Conservation (phyloP, 2,888 invertebrate species). For the Dolomedes plantarius region DNA sequence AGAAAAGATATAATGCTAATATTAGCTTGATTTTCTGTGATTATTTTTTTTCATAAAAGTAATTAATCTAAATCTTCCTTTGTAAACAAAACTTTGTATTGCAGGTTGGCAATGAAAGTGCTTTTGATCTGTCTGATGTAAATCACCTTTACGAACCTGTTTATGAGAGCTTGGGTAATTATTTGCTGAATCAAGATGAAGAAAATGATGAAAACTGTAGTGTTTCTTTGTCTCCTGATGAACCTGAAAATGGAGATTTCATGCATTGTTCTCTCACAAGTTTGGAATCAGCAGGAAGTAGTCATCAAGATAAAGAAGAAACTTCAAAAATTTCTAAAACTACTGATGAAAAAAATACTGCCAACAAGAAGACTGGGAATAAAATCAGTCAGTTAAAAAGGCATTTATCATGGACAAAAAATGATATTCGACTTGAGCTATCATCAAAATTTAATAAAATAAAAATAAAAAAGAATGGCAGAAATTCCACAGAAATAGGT, state of each 20-base stretch:
- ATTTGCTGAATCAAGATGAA: conserved; percentile 24
- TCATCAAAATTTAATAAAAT: conserved; percentile 74
- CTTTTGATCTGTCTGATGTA: conserved; percentile 47
- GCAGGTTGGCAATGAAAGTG: conserved; percentile 57
- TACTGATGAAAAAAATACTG: conserved; percentile 15
- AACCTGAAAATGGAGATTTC: conserved; percentile 39
- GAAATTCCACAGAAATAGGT: conserved; percentile 56
- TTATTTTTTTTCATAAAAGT: too few relatives aligned
- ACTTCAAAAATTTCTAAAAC: neutral
- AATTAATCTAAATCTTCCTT: too few relatives aligned
- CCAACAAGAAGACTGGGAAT: conserved; percentile 33
- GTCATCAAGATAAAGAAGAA: conserved; percentile 39
- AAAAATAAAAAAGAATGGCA: conserved; percentile 77
- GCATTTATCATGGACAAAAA: conserved; percentile 80
- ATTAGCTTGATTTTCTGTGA: too few relatives aligned
- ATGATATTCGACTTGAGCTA: conserved; percentile 81
- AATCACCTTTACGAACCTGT: conserved; percentile 67
- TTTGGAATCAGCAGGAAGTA: conserved; percentile 54
- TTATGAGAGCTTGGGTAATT: conserved; percentile 65
- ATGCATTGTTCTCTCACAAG: conserved; percentile 51
- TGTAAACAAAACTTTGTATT: too few relatives aligned
- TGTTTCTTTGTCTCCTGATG: conserved; percentile 50
- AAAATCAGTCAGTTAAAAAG: conserved; percentile 71
- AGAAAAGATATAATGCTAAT: too few relatives aligned
- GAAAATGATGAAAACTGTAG: conserved; percentile 54